These are phyloP conservation scores for Atrina japonica DNA, from an alignment of 2,888 invertebrate genomes.

Conservation along the genomic window DNA sequence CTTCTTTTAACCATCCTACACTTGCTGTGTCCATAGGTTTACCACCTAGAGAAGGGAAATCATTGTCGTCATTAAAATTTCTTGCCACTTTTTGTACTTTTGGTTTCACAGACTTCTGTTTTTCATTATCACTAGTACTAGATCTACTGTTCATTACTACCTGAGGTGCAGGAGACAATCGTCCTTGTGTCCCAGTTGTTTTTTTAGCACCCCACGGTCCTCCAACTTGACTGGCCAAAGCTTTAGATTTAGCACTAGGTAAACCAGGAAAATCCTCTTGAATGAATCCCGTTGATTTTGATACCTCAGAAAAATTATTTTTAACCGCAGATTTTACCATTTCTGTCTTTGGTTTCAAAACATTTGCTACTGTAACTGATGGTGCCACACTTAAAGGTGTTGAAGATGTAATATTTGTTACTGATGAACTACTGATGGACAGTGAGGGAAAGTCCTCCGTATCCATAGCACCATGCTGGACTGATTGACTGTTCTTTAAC, in stretches of 20 bases:
- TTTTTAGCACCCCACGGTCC: constrained; percentile 45
- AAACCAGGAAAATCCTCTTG: constrained; percentile 58
- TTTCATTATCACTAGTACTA: background rate
- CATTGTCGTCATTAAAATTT: constrained; percentile 56
- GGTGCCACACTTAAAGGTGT: constrained; percentile 11
- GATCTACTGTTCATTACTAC: constrained; percentile 18
- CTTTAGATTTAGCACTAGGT: constrained; percentile 36
- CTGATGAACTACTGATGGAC: constrained; percentile 14
- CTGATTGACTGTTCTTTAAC: constrained; percentile 74
- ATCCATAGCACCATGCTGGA: constrained; percentile 63
- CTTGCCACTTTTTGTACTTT: constrained; percentile 4
- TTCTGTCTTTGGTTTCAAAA: background rate
- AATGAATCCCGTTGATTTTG: constrained; percentile 10
- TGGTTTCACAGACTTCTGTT: constrained; percentile 9
- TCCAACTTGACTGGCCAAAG: background rate
- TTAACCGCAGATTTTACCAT: background rate
- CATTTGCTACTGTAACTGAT: constrained; percentile 6
- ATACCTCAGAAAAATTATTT: background rate
- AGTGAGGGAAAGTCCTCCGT: constrained; percentile 65
- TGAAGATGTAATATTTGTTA: background rate
- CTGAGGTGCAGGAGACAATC: background rate
- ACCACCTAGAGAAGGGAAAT: constrained; percentile 77
- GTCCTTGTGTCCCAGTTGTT: constrained; percentile 7
- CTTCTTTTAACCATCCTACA: constrained; percentile 42
- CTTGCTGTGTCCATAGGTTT: constrained; percentile 7